A percentile compares a stretch with the other conserved stretches of the same genome.
These are phyloP conservation scores for Ceyx melanurus DNA, from an alignment of 2,113 vertebrate genomes.

Conservation along the genomic window DNA sequence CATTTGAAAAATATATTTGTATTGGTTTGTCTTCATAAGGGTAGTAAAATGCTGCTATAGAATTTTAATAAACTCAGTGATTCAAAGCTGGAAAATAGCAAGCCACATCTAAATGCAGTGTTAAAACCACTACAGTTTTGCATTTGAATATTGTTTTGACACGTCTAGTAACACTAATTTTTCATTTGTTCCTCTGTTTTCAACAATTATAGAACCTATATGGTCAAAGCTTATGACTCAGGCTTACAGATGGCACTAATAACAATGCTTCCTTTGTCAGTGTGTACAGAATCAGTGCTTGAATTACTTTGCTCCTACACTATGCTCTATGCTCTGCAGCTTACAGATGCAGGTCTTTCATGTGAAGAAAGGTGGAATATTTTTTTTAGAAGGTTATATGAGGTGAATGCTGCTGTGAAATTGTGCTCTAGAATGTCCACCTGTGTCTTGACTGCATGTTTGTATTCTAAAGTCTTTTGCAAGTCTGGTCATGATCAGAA, in stretches of 20 bases:
- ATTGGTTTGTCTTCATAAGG: background rate
- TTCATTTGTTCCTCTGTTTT: background rate
- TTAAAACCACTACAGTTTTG: background rate
- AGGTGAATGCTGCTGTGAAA: background rate
- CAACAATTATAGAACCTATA: background rate
- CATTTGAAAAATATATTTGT: background rate
- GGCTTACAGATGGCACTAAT: background rate
- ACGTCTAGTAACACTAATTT: background rate
- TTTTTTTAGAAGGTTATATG: background rate
- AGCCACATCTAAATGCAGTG: background rate
- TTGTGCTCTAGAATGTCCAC: background rate
- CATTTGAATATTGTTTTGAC: slow-evolving; percentile 1
- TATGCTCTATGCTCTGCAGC: background rate
- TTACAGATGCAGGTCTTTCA: background rate
- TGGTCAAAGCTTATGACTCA: background rate
- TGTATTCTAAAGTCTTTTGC: background rate
- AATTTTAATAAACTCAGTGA: background rate
- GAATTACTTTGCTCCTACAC: background rate
- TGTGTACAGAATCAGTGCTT: background rate
- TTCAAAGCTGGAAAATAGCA: background rate
- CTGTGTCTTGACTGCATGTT: background rate
- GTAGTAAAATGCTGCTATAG: background rate
- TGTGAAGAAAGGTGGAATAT: background rate
- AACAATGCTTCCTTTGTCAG: background rate
- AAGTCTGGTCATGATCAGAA: background rate